These are phyloP conservation scores for Lasioglossum calceatum DNA, from an alignment of 2,888 invertebrate genomes.

Conservation along the genomic window DNA sequence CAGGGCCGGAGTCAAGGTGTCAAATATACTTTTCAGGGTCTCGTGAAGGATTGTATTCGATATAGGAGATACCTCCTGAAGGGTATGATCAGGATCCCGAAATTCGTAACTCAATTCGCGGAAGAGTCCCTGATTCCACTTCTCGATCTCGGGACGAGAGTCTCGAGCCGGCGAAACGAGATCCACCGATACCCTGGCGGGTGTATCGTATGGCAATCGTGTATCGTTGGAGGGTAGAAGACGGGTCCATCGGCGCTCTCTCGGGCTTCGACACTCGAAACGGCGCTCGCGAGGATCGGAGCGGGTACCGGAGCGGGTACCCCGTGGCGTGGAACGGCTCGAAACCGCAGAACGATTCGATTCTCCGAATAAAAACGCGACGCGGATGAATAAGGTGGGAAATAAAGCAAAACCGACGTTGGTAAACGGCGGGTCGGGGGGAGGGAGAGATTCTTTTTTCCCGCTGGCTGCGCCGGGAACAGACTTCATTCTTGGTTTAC, in stretches of 20 bases:
- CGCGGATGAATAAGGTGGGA: slow-evolving; percentile 32
- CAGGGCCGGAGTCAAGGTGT: neutral
- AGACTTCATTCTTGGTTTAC: slow-evolving; percentile 84
- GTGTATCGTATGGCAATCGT: slow-evolving; percentile 57
- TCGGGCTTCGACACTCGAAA: slow-evolving; percentile 42
- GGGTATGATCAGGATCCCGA: neutral
- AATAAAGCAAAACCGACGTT: slow-evolving; percentile 45
- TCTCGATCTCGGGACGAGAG: slow-evolving; percentile 21
- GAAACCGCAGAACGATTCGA: slow-evolving; percentile 61
- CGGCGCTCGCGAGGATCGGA: slow-evolving; percentile 22
- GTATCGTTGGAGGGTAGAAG: slow-evolving; percentile 38
- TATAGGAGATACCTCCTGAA: neutral
- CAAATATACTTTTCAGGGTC: neutral
- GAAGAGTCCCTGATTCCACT: slow-evolving; percentile 13
- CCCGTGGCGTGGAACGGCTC: slow-evolving; percentile 12
- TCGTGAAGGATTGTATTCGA: neutral
- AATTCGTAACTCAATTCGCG: slow-evolving; percentile 50
- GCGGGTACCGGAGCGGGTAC: slow-evolving; percentile 21
- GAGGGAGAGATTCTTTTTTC: slow-evolving; percentile 38
- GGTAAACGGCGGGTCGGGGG: slow-evolving; percentile 49
- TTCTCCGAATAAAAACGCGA: slow-evolving; percentile 53
- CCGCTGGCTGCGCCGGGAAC: slow-evolving; percentile 75
- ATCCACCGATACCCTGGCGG: slow-evolving; percentile 52
- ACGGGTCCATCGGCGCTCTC: slow-evolving; percentile 6
- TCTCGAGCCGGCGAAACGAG: slow-evolving; percentile 52